phyloP scores from a whole-genome alignment of 2,113 vertebrate species.

The Silurus meridionalis region DNA sequence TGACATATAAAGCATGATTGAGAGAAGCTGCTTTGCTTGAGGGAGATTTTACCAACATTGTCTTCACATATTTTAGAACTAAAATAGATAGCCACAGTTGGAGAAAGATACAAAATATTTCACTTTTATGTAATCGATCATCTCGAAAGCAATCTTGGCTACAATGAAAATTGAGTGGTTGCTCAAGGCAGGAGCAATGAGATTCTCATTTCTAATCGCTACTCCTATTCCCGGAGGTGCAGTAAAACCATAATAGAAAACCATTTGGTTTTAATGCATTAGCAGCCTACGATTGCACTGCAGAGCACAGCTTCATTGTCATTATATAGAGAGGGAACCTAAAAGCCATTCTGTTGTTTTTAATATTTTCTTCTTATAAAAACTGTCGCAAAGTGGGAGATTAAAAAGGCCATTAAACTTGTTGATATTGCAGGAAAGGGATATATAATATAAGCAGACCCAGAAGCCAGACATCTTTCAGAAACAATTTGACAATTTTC shows the following conservation, averaged over 20 bases:
- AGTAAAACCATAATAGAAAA: conserved; percentile 42
- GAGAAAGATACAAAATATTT: conserved; percentile 9
- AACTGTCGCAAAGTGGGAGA: conserved; percentile 3
- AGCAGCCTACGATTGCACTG: conserved; percentile 21
- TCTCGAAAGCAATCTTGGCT: conserved; percentile 26
- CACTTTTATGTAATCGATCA: neutral
- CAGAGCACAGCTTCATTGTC: conserved; percentile 33
- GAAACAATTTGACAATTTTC: neutral
- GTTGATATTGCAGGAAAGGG: neutral
- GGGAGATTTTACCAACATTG: neutral
- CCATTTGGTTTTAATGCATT: conserved; percentile 40
- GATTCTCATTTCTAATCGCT: conserved; percentile 26
- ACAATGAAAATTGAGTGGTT: conserved; percentile 19
- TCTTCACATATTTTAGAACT: neutral
- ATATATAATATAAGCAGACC: conserved; percentile 10
- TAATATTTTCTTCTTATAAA: conserved; percentile 19
- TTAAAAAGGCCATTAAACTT: conserved; percentile 19
- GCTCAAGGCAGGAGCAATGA: conserved; percentile 28
- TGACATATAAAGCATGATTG: conserved; percentile 5
- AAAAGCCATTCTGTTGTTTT: conserved; percentile 27
- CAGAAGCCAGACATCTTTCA: neutral
- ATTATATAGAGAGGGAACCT: conserved; percentile 9
- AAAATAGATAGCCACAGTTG: neutral
- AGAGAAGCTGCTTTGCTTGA: neutral
- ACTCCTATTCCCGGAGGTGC: conserved; percentile 30